Base-by-base conservation (phyloP, 2,797 vertebrate species). In the Bufotes viridis region DNA sequence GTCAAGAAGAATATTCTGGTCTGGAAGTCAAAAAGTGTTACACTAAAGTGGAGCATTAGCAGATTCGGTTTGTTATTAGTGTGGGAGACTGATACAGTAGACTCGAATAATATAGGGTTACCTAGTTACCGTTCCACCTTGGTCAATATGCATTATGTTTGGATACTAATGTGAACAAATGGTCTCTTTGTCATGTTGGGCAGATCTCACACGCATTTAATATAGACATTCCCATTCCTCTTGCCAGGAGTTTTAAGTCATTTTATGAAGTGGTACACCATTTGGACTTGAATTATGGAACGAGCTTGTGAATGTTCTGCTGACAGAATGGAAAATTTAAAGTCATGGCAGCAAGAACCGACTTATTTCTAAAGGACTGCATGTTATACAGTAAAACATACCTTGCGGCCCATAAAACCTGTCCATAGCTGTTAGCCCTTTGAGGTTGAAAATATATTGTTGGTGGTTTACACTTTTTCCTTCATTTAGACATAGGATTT, bases 291-390 rank as follows among this genome's bases (percentile, higher is more conserved):
- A 90, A 75, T 91, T 90, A 81, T 84, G 78, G 88, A 86, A 91
- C 76, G 90, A 91, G 76, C 60, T 92, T 84, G 89, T 79, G 90
- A 89, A 87, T 65, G 82, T 87, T 90, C 65, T 88, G 78, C 86
- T 91, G 90, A 91, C 90, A 87, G 91, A 92, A 92, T 92, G 91
- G 91, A 92, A 93, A 93, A 88, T 86, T 67, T 88, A 69, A 74
- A 79, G 84, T 82, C 74, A 86, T 74, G 80, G 79, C 84, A 89
- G 88, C 42, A 5, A 86, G 67, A 78, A 82, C 69, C 55, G 75
- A 69, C 84, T 89, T 26, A 53, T 87, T 78, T 89, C 63, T 78
- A 79, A 65, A 82, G 80, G 80, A 74, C 70, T 89, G n/a, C 81
- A n/a, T 86, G 82, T 86, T 83, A 87, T 89, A 79, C 84, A 72